These are phyloP conservation scores for Cossypha polioptera DNA, from an alignment of 2,797 vertebrate genomes.

Conservation along the genomic window DNA sequence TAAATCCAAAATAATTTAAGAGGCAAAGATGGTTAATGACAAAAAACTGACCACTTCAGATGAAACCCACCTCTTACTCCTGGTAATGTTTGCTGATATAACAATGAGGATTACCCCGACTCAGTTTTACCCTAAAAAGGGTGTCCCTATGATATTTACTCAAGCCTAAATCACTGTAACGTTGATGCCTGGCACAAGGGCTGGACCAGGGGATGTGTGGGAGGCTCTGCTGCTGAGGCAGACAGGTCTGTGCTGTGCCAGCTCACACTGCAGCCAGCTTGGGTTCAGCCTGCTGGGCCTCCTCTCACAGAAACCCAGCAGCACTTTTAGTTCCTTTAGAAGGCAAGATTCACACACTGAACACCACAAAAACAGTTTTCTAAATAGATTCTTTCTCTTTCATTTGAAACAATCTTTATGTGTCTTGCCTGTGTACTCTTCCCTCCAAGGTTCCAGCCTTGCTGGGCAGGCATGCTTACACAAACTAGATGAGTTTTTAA, in stretches of 20 bases:
- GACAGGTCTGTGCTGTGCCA: not conserved
- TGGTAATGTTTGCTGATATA: not conserved
- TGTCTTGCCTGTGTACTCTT: not conserved
- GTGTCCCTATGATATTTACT: not conserved
- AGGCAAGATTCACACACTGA: not conserved
- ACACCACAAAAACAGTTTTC: not conserved
- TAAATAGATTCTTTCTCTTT: not conserved
- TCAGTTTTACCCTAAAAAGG: not conserved
- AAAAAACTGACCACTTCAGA: not conserved
- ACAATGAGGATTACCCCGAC: not conserved
- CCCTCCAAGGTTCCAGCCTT: not conserved
- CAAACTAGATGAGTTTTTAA: not conserved
- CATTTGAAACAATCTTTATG: not conserved
- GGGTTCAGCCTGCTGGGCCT: not conserved
- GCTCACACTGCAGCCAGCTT: not conserved
- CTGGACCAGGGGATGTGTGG: rapidly evolving
- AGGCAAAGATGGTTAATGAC: not conserved
- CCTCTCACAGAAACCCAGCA: not conserved
- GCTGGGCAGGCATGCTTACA: not conserved
- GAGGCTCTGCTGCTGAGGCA: not conserved
- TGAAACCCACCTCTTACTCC: not conserved
- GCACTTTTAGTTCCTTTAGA: not conserved
- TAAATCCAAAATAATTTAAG: not conserved
- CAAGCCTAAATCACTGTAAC: not conserved
- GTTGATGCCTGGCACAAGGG: not conserved